These are phyloP conservation scores for Drosophila stalkeri DNA, from an alignment of 2,888 invertebrate genomes.

Conservation along the genomic window DNA sequence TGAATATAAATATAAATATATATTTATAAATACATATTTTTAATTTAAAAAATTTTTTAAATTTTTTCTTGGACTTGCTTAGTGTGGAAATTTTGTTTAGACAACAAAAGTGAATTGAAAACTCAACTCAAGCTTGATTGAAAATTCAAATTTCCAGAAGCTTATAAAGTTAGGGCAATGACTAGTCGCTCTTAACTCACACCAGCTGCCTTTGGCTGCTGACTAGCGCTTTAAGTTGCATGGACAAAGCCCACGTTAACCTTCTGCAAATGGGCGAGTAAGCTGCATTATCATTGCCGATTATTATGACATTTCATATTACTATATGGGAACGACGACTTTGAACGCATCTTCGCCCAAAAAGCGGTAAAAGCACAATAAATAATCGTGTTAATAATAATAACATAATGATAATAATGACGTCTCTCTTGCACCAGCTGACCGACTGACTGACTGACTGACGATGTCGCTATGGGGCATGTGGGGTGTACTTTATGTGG, in stretches of 20 bases:
- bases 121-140: neutral
- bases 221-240: slow-evolving; percentile 30
- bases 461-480: slow-evolving; percentile 35
- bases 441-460: slow-evolving; percentile 64
- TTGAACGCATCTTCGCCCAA: slow-evolving; percentile 35
- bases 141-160: neutral
- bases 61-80: too few relatives aligned
- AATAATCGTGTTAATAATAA: slow-evolving; percentile 24
- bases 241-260: slow-evolving; percentile 51
- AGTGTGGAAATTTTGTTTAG: too few relatives aligned
- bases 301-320: slow-evolving; percentile 47
- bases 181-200: neutral
- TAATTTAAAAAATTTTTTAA: too few relatives aligned
- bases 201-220: slow-evolving; percentile 4
- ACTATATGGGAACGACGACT: slow-evolving; percentile 13
- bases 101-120: neutral
- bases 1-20: too few relatives aligned
- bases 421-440: slow-evolving; percentile 38
- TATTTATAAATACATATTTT: too few relatives aligned
- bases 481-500: slow-evolving; percentile 29
- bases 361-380: slow-evolving; percentile 7
- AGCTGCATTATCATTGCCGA: slow-evolving; percentile 53
- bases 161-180: neutral
- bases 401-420: slow-evolving; percentile 35
- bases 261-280: slow-evolving; percentile 48